Conservation (phyloP, 2,888 invertebrate species). For the Hyposoter dolosus region DNA sequence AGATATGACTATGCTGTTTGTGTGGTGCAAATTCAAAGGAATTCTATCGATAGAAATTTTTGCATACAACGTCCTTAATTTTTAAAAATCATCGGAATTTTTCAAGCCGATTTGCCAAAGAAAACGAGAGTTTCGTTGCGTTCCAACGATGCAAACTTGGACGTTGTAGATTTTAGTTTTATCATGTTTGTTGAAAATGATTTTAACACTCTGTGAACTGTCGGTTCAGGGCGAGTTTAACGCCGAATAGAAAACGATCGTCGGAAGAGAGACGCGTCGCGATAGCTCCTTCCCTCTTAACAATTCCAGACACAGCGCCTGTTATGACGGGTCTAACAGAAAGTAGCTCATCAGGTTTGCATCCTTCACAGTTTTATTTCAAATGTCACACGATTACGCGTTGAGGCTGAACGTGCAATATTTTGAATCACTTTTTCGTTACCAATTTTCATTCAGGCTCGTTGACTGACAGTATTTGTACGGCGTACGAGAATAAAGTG, state of each 20-base stretch:
- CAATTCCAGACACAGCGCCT: constrained; percentile 84
- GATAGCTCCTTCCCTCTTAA: constrained; percentile 84
- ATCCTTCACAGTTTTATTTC: constrained; percentile 20
- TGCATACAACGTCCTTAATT: too few relatives aligned
- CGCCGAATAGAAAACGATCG: constrained; percentile 84
- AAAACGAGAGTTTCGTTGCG: too few relatives aligned
- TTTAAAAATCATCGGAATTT: too few relatives aligned
- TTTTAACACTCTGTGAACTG: constrained; percentile 52
- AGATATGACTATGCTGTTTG: too few relatives aligned
- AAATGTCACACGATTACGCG: neutral
- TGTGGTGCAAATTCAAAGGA: too few relatives aligned
- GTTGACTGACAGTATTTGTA: constrained; percentile 88
- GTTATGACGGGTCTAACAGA: constrained; percentile 86
- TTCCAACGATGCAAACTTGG: too few relatives aligned
- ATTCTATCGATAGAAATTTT: too few relatives aligned
- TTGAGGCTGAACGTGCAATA: neutral
- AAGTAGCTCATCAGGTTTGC: constrained; percentile 87
- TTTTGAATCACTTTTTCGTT: neutral
- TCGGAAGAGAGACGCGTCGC: constrained; percentile 86
- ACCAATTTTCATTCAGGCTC: constrained; percentile 82
- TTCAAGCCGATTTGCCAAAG: too few relatives aligned
- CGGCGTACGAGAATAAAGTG: constrained; percentile 86
- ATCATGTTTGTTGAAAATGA: constrained; percentile 13
- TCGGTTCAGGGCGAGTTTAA: constrained; percentile 77
- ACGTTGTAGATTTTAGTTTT: neutral